Conservation (phyloP, 2,797 vertebrate genomes). For the Peromyscus eremicus region DNA sequence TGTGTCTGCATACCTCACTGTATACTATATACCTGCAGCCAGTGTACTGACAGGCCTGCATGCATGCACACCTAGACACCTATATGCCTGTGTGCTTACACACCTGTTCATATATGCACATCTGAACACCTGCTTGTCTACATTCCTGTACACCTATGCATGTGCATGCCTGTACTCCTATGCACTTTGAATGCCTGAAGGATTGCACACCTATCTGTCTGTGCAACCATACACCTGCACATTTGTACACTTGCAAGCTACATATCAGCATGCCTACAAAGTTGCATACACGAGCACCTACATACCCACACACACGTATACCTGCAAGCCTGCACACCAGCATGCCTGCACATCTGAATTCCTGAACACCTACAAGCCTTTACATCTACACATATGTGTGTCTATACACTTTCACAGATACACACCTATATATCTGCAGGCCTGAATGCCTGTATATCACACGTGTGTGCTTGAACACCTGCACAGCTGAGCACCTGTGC, state of each 20-base stretch:
- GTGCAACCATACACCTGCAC: no score
- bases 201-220: background rate
- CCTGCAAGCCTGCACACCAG: no score
- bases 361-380: background rate
- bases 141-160: background rate
- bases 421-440: no score
- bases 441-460: background rate
- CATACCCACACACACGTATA: background rate
- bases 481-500: background rate
- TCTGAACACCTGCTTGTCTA: background rate
- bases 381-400: background rate
- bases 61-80: no score
- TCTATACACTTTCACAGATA: background rate
- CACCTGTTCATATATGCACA: background rate
- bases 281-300: background rate
- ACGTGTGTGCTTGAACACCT: background rate
- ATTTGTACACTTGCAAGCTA: background rate
- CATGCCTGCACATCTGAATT: background rate
- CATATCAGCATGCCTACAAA: background rate
- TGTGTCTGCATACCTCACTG: background rate
- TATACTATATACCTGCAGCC: background rate
- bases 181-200: background rate
- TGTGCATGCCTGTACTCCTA: background rate
- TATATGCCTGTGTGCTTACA: background rate
- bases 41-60: background rate